Evolutionary conservation across 2,797 vertebrate species (phyloP).

Genomic region (Poecilia velifera): DNA sequence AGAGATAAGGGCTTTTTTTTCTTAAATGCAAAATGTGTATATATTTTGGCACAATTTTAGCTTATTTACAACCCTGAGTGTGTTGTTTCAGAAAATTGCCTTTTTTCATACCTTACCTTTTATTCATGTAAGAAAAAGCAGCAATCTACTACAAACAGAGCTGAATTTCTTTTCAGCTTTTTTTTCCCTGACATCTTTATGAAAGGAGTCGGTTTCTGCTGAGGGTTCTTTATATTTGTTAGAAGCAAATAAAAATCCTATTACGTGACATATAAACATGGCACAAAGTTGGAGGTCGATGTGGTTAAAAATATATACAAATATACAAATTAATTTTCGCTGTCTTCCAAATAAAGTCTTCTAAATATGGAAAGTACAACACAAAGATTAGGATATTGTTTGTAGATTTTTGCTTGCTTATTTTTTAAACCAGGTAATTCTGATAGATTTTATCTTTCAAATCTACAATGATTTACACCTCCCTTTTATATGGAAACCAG

Average conservation of each 20-base stretch:
- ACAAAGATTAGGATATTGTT: background rate
- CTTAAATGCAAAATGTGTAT: no score
- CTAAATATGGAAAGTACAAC: background rate
- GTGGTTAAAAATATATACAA: background rate
- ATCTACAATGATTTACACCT: background rate
- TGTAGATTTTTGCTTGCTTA: background rate
- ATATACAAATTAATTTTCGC: no score
- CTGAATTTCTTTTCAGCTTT: background rate
- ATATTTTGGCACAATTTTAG: no score
- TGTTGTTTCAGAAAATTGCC: no score
- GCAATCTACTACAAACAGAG: background rate
- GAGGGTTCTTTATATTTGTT: constrained; percentile 17
- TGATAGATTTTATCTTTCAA: no score
- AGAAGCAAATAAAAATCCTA: constrained; percentile 55
- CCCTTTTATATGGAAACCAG: background rate
- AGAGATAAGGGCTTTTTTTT: no score
- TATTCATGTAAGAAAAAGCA: background rate
- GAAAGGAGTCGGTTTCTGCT: background rate
- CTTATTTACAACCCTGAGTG: no score
- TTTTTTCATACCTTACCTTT: no score
- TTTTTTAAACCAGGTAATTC: no score
- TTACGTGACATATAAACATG: constrained; percentile 26
- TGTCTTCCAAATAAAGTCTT: background rate
- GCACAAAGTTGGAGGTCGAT: background rate
- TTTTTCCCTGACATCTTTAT: background rate